phyloP scores from a whole-genome alignment of 2,797 vertebrate genomes.

The Tympanoctomys barrerae region DNA sequence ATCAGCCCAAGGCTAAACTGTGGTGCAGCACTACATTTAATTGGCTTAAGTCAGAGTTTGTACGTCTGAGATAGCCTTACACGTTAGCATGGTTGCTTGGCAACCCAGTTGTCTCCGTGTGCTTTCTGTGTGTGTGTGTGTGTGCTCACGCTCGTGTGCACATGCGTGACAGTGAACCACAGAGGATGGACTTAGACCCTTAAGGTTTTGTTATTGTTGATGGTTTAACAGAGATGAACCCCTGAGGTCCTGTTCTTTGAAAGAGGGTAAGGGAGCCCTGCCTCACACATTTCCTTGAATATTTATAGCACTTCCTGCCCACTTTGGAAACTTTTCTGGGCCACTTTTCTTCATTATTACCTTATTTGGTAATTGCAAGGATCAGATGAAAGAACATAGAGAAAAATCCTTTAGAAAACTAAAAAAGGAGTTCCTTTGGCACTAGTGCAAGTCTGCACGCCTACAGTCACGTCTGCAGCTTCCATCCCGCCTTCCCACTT shows the following conservation, averaged over 20 bases:
- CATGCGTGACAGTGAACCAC: too few relatives aligned
- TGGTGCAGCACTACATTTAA: not conserved
- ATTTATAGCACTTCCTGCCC: constrained; percentile 30
- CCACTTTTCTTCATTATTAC: constrained; percentile 67
- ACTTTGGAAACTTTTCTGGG: constrained; percentile 55
- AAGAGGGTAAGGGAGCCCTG: not conserved
- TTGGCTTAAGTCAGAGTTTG: not conserved
- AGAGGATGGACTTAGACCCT: not conserved
- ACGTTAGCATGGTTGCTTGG: not conserved
- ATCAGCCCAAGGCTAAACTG: constrained; percentile 10
- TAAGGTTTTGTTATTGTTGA: not conserved
- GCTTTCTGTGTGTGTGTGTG: not conserved
- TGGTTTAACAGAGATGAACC: not conserved
- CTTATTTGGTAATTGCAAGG: constrained; percentile 69
- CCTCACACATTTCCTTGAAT: not conserved
- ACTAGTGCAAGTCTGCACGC: constrained; percentile 48
- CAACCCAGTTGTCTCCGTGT: not conserved
- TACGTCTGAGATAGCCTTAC: not conserved
- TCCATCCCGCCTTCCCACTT: constrained; percentile 63
- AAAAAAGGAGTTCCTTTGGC: constrained; percentile 63
- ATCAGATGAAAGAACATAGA: constrained; percentile 61
- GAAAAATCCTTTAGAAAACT: constrained; percentile 55
- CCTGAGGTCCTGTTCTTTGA: not conserved
- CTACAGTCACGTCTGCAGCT: constrained; percentile 67
- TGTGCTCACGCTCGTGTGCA: not conserved